Percentiles rank a stretch among this genome's conserved stretches.
Conservation (phyloP, 2,888 invertebrate genomes). For the Xestoiulus laeticollis region DNA sequence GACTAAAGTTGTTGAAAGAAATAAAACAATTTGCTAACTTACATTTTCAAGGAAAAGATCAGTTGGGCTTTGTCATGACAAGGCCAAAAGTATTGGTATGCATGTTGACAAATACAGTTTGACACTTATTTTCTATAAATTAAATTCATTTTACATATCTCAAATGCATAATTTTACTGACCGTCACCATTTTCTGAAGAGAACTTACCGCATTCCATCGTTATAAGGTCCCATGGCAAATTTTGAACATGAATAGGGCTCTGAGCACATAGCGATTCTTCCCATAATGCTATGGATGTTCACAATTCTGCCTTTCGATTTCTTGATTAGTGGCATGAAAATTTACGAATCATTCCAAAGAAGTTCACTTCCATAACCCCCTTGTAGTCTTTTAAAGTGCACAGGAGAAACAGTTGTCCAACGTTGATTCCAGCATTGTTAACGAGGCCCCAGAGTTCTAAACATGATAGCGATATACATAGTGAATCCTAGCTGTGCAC, state of each 20-base stretch:
- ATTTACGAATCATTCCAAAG: neutral
- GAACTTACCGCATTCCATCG: neutral
- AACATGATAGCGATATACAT: too few relatives aligned
- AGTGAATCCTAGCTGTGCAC: too few relatives aligned
- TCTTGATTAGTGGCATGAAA: conserved; percentile 18
- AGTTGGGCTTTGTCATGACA: too few relatives aligned
- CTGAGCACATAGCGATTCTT: neutral
- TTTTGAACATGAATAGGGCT: neutral
- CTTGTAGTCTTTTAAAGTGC: neutral
- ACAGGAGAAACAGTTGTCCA: neutral
- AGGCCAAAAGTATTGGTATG: too few relatives aligned
- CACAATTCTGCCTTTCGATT: conserved; percentile 19
- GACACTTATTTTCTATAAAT: too few relatives aligned
- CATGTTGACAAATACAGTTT: too few relatives aligned
- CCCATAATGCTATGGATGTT: neutral
- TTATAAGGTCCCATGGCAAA: neutral
- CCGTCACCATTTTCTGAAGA: too few relatives aligned
- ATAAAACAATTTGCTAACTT: neutral
- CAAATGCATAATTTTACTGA: too few relatives aligned
- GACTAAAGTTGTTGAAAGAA: neutral
- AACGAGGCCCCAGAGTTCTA: conserved; percentile 2
- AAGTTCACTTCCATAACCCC: neutral
- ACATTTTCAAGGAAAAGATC: too few relatives aligned
- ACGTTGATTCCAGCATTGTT: neutral
- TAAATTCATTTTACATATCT: too few relatives aligned